A percentile compares a stretch with the other conserved stretches of the same genome.
phyloP scores from a whole-genome alignment of 2,888 invertebrate species.

The Clivina fossor region DNA sequence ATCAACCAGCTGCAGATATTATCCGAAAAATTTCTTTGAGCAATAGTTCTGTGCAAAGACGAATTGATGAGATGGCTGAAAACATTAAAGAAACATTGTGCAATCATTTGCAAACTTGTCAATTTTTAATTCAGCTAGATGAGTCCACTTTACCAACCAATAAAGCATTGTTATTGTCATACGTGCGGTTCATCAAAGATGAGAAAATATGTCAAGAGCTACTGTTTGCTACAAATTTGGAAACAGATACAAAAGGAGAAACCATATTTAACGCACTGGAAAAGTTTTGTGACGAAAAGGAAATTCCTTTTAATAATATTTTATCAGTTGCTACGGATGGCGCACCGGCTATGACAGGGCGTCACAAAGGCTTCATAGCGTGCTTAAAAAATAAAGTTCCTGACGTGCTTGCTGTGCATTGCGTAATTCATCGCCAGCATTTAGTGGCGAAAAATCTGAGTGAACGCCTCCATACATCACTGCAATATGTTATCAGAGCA shows the following conservation, averaged over 20 bases:
- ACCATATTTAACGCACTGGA: constrained; percentile 36
- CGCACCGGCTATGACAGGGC: constrained; percentile 26
- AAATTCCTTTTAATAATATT: constrained; percentile 32
- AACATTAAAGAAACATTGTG: constrained; percentile 38
- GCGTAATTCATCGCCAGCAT: constrained; percentile 41
- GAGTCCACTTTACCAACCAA: constrained; percentile 41
- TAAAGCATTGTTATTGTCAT: constrained; percentile 40
- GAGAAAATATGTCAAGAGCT: constrained; percentile 37
- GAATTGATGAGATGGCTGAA: constrained; percentile 39
- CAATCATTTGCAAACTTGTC: constrained; percentile 29
- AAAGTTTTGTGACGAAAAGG: constrained; percentile 32
- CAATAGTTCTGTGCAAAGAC: constrained; percentile 38
- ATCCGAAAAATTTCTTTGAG: constrained; percentile 37
- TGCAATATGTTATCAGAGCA: constrained; percentile 31
- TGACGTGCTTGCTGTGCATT: constrained; percentile 39
- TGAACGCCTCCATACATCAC: constrained; percentile 32
- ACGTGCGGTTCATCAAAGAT: constrained; percentile 39
- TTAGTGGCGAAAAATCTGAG: constrained; percentile 37
- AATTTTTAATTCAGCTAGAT: constrained; percentile 32
- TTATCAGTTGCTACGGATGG: constrained; percentile 34
- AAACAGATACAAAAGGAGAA: constrained; percentile 37
- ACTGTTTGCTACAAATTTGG: constrained; percentile 35
- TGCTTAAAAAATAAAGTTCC: constrained; percentile 41
- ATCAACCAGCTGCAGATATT: constrained; percentile 34
- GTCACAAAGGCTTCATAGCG: constrained; percentile 40